Conservation (phyloP, 2,888 invertebrate genomes). For the Tiliacea aurago region DNA sequence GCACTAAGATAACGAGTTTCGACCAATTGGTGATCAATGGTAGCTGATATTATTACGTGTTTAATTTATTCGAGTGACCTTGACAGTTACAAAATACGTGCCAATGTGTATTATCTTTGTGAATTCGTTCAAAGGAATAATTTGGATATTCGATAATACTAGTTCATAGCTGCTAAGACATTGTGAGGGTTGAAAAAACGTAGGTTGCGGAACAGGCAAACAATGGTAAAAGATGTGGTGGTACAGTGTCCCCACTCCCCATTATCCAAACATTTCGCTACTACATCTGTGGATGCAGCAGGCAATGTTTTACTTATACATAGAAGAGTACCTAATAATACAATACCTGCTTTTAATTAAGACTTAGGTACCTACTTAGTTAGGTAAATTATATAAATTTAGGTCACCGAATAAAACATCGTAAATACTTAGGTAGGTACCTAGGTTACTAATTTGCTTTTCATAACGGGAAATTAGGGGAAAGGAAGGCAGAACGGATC, state of each 20-base stretch:
- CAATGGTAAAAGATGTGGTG: background rate
- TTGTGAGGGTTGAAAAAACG: background rate
- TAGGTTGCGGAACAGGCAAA: background rate
- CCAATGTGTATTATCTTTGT: conserved; percentile 34
- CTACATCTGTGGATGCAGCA: background rate
- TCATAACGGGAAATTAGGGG: too few relatives aligned
- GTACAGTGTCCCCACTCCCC: background rate
- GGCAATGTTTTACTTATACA: background rate
- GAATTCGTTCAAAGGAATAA: background rate
- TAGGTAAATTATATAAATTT: too few relatives aligned
- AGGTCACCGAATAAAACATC: too few relatives aligned
- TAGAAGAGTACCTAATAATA: too few relatives aligned
- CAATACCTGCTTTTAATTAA: too few relatives aligned
- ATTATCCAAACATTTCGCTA: background rate
- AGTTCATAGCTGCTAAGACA: too few relatives aligned
- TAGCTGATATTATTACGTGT: conserved; percentile 42
- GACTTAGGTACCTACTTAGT: too few relatives aligned
- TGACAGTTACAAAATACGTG: conserved; percentile 46
- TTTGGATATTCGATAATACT: background rate
- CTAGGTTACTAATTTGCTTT: too few relatives aligned
- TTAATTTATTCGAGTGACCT: conserved; percentile 56
- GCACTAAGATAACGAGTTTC: conserved; percentile 80
- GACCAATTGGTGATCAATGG: conserved; percentile 60
- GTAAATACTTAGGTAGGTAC: too few relatives aligned
- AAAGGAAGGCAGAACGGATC: too few relatives aligned